Conservation (phyloP, 2,113 vertebrate genomes). For the Alexandromys fortis region DNA sequence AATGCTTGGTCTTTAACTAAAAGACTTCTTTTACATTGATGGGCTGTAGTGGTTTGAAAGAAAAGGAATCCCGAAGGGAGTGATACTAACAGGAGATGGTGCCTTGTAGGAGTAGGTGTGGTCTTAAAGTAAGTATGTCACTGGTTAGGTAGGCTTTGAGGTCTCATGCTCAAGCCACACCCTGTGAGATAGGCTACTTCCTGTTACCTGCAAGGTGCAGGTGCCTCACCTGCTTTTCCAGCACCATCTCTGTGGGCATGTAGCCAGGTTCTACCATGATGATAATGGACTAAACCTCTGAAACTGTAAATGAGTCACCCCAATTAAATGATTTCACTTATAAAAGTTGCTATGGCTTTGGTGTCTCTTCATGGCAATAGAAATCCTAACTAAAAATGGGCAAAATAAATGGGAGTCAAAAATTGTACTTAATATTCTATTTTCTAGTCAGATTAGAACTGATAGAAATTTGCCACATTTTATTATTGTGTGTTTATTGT, state of each 20-base stretch:
- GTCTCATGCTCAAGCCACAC: not conserved
- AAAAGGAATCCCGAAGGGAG: not conserved
- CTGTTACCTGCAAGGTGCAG: not conserved
- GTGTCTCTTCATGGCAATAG: not conserved
- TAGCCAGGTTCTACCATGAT: not conserved
- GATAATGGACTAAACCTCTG: not conserved
- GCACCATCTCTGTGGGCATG: not conserved
- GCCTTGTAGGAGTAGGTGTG: not conserved
- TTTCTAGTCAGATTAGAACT: not conserved
- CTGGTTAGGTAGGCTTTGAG: not conserved
- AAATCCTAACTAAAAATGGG: not conserved
- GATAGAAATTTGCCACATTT: not conserved
- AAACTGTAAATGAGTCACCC: not conserved
- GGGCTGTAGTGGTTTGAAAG: not conserved
- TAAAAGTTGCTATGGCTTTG: not conserved
- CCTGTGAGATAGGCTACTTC: not conserved
- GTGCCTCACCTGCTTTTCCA: not conserved
- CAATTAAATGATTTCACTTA: not conserved
- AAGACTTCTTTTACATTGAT: not conserved
- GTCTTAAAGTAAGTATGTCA: not conserved
- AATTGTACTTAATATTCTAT: not conserved
- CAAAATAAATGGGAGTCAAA: not conserved
- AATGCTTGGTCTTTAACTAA: conserved; percentile 37
- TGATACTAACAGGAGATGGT: not conserved
- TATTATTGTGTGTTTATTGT: not conserved